These are phyloP conservation scores for Chrysogorgia sp. DNA, from an alignment of 92 coral and sea anemone genomes.

Conservation along the genomic window DNA sequence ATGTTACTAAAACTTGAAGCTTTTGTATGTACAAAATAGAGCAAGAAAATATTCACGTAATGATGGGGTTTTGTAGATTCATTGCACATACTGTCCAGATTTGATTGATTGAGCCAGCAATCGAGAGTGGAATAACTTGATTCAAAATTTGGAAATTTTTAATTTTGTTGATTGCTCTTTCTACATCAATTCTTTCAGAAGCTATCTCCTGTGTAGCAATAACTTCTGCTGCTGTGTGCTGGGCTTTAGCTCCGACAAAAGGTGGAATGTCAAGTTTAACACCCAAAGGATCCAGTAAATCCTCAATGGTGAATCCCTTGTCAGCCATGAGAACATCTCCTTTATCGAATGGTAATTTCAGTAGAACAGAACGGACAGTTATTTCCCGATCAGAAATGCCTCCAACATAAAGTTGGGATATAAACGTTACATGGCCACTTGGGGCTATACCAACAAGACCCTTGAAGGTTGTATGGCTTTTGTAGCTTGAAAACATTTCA, in stretches of 20 bases:
- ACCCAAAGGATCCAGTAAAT: conserved; percentile 36
- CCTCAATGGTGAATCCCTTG: conserved; percentile 49
- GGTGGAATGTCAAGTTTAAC: conserved; percentile 48
- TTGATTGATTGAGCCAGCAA: conserved; percentile 10
- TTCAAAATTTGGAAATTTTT: conserved; percentile 42
- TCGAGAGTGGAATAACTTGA: conserved; percentile 3
- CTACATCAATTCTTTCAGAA: conserved; percentile 6
- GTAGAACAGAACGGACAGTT: conserved; percentile 47
- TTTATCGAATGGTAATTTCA: conserved; percentile 3
- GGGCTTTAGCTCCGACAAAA: conserved; percentile 42
- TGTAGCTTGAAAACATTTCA: conserved; percentile 49
- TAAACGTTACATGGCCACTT: conserved; percentile 51
- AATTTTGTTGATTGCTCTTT: conserved; percentile 43
- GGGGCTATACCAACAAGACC: conserved; percentile 64
- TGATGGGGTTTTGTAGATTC: conserved; percentile 3
- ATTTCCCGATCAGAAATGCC: conserved; percentile 38
- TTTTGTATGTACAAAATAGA: conserved; percentile 6
- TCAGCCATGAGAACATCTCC: conserved; percentile 53
- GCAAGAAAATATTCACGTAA: neutral
- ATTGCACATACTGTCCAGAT: conserved; percentile 11
- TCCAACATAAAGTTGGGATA: conserved; percentile 55
- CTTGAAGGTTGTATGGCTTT: conserved; percentile 55
- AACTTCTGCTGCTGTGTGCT: conserved; percentile 9
- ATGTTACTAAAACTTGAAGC: conserved; percentile 36
- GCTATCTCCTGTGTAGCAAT: conserved; percentile 10